Percentiles rank a stretch among this genome's conserved stretches.
These are phyloP conservation scores for Hyperoplus immaculatus DNA, from an alignment of 2,797 vertebrate species.

Conservation along the genomic window DNA sequence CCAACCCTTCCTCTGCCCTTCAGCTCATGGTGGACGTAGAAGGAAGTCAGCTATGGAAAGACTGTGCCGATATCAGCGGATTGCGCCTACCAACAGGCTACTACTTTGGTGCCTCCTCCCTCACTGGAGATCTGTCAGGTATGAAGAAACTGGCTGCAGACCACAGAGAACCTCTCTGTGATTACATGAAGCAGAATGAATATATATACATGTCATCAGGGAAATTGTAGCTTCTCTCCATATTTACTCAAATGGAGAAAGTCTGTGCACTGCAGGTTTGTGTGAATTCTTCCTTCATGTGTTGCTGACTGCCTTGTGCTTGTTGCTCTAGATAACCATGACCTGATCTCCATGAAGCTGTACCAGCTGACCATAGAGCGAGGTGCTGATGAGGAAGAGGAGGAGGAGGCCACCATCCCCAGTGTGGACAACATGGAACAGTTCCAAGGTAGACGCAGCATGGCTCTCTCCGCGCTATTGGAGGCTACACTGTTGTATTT, in stretches of 20 bases:
- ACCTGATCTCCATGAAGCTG: slow-evolving; percentile 94
- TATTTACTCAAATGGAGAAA: not conserved
- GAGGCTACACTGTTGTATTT: too few species aligned
- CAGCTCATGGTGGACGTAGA: slow-evolving; percentile 93
- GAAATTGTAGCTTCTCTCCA: not conserved
- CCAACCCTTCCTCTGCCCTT: not conserved
- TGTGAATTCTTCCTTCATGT: not conserved
- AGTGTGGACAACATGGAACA: slow-evolving; percentile 91
- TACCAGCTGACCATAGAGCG: slow-evolving; percentile 91
- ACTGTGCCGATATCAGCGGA: slow-evolving; percentile 90
- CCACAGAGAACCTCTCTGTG: not conserved
- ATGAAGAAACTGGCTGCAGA: slow-evolving; percentile 19
- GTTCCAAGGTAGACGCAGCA: slow-evolving; percentile 69
- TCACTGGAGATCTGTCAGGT: slow-evolving; percentile 96
- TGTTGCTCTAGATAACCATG: slow-evolving; percentile 91
- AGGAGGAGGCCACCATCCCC: slow-evolving; percentile 87
- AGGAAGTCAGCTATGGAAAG: slow-evolving; percentile 92
- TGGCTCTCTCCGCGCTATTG: not conserved
- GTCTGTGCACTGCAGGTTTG: not conserved
- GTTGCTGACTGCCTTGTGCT: not conserved
- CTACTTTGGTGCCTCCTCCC: slow-evolving; percentile 92
- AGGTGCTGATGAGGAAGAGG: slow-evolving; percentile 86
- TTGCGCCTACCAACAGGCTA: slow-evolving; percentile 90
- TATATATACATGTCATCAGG: not conserved
- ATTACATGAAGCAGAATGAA: not conserved